phyloP scores from a whole-genome alignment of 2,113 vertebrate species.

The Castor canadensis region DNA sequence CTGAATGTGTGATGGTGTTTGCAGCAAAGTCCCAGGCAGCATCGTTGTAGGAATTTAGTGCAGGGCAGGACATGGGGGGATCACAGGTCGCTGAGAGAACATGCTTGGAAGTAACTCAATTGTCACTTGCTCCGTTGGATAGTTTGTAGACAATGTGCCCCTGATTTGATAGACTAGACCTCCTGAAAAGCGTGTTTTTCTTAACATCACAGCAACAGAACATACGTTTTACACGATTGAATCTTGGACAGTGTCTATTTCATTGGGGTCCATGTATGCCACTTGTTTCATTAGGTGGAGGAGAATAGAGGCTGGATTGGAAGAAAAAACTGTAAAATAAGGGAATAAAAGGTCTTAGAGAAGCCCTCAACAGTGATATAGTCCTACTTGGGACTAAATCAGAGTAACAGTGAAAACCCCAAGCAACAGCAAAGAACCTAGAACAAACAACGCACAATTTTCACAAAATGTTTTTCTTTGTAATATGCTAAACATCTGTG shows the following conservation, averaged over 20 bases:
- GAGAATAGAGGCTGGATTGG: neutral
- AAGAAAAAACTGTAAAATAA: neutral
- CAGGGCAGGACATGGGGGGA: rapidly evolving
- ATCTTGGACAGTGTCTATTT: neutral
- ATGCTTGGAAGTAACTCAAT: neutral
- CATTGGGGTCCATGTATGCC: neutral
- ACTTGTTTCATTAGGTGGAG: neutral
- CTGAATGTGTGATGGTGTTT: neutral
- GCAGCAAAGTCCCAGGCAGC: neutral
- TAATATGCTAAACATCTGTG: conserved; percentile 26
- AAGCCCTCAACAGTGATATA: neutral
- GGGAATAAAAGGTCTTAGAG: neutral
- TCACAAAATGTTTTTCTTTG: conserved; percentile 8
- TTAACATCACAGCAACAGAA: neutral
- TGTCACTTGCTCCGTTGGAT: neutral
- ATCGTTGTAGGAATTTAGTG: neutral
- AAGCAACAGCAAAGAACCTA: neutral
- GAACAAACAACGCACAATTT: neutral
- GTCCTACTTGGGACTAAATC: neutral
- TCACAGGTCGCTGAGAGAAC: neutral
- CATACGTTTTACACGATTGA: neutral
- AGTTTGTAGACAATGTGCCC: neutral
- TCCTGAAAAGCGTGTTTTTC: neutral
- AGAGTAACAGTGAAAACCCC: neutral
- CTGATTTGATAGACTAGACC: neutral